phyloP scores from a whole-genome alignment of 2,888 invertebrate genomes.

The Xestobium rufovillosum region DNA sequence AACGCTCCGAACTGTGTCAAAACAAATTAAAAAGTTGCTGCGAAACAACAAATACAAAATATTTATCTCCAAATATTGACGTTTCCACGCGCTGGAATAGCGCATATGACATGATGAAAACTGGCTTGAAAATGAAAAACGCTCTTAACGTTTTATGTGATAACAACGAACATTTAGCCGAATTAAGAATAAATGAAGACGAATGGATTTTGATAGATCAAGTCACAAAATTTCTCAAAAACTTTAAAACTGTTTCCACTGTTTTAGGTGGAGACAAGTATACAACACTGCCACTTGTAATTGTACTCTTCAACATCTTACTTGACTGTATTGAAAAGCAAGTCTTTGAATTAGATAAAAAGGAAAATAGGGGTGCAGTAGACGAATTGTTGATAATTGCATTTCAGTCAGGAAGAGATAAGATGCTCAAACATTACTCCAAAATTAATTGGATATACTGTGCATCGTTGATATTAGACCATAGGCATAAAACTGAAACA shows the following conservation, averaged over 20 bases:
- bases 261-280: slow-evolving; percentile 16
- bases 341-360: not conserved
- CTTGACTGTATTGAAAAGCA: slow-evolving; percentile 4
- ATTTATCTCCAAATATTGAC: slow-evolving; percentile 7
- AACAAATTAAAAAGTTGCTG: slow-evolving; percentile 7
- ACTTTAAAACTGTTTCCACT: slow-evolving; percentile 15
- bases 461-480: slow-evolving; percentile 7
- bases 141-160: slow-evolving; percentile 14
- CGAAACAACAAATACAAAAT: slow-evolving; percentile 6
- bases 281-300: slow-evolving; percentile 10
- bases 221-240: slow-evolving; percentile 11
- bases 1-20: no score
- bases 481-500: slow-evolving; percentile 9
- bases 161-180: slow-evolving; percentile 10
- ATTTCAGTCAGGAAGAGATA: slow-evolving; percentile 7
- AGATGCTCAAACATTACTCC: slow-evolving; percentile 7
- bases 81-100: slow-evolving; percentile 7
- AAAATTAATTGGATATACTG: slow-evolving; percentile 11
- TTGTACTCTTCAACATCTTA: slow-evolving; percentile 11
- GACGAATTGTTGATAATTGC: slow-evolving; percentile 7
- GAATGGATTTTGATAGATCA: slow-evolving; percentile 14
- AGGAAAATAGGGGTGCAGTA: not conserved
- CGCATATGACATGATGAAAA: slow-evolving; percentile 2
- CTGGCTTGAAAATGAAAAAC: slow-evolving; percentile 7
- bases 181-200: slow-evolving; percentile 8